phyloP scores from a whole-genome alignment of 2,888 invertebrate species.

The Pseudolycoriella hygida region DNA sequence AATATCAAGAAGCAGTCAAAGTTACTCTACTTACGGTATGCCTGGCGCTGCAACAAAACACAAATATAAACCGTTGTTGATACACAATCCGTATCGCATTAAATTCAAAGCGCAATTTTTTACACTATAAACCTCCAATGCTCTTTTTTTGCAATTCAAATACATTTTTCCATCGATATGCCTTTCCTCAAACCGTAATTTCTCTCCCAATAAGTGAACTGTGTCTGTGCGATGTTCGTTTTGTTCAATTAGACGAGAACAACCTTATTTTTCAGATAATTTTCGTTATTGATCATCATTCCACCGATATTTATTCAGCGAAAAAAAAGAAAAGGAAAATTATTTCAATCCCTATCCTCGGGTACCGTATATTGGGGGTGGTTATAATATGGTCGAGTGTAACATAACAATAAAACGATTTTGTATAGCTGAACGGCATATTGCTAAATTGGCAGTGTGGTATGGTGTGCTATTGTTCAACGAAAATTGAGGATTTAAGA shows the following conservation, averaged over 20 bases:
- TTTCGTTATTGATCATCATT: conserved; percentile 1
- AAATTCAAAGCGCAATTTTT: neutral
- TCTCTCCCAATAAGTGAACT: too few species aligned
- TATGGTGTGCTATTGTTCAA: conserved; percentile 2
- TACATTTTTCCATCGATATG: too few species aligned
- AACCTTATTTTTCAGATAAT: conserved; percentile 1
- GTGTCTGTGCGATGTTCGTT: too few species aligned
- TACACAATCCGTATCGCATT: neutral
- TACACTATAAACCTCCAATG: neutral
- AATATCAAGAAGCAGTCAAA: too few species aligned
- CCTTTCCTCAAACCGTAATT: too few species aligned
- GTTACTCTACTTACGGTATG: too few species aligned
- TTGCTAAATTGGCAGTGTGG: neutral
- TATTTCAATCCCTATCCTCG: neutral
- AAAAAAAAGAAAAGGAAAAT: too few species aligned
- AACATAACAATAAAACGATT: too few species aligned
- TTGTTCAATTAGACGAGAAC: conserved; percentile 1
- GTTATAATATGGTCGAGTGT: too few species aligned
- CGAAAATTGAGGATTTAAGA: conserved; percentile 3
- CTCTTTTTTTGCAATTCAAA: neutral
- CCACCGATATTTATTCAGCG: neutral
- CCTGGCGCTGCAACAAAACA: too few species aligned
- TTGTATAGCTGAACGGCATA: too few species aligned
- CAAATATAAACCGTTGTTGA: too few species aligned
- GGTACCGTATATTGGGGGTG: neutral